Conservation (phyloP, 2,888 invertebrate species). For the Thysanoteuthis rhombus region DNA sequence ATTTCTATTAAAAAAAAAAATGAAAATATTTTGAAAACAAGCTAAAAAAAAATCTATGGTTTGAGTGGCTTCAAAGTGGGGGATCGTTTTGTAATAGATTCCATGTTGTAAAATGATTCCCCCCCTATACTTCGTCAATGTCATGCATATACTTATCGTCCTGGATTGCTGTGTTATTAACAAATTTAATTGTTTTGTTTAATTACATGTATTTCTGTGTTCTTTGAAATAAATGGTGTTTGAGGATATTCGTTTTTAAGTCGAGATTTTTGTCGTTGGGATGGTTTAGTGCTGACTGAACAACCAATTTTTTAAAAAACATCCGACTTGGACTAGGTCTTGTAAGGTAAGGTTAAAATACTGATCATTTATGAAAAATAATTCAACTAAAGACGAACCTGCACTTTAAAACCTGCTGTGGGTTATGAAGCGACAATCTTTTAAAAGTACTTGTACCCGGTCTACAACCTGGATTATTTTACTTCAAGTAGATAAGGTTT, state of each 20-base stretch:
- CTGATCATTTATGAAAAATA: too few relatives aligned
- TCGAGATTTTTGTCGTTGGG: neutral
- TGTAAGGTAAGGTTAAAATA: too few relatives aligned
- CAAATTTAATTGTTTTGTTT: neutral
- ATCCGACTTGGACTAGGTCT: too few relatives aligned
- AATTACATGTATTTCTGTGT: neutral
- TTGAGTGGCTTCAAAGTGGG: neutral
- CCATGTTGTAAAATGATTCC: neutral
- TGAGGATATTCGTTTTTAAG: neutral
- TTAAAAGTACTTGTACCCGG: too few relatives aligned
- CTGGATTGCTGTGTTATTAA: neutral
- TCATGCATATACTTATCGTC: neutral
- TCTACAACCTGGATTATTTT: too few relatives aligned
- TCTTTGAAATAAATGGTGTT: neutral
- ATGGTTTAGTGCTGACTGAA: too few relatives aligned
- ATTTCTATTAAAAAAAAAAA: neutral
- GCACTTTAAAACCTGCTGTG: too few relatives aligned
- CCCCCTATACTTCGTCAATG: neutral
- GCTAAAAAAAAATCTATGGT: neutral
- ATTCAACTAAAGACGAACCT: too few relatives aligned
- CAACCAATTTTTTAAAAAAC: too few relatives aligned
- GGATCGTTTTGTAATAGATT: neutral
- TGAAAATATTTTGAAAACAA: neutral
- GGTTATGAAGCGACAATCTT: too few relatives aligned
- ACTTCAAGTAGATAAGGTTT: too few relatives aligned